Evolutionary conservation across 35 echinoderm and acorn worm species (phyloP), one percentile per base, ranked within the genome.

Genomic region (Ophiothrix spiculata): DNA sequence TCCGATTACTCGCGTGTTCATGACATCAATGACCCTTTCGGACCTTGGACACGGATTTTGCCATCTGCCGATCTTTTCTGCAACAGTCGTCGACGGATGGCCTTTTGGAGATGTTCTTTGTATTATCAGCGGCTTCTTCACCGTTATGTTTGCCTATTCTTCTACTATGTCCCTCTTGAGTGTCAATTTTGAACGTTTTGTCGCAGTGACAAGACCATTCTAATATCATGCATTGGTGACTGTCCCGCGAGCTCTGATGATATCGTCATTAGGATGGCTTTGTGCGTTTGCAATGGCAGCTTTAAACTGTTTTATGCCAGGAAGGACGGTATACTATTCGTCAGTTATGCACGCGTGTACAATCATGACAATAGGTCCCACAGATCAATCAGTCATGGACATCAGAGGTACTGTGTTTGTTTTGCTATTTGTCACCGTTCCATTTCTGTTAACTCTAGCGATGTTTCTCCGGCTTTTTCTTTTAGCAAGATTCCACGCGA

Each of bases 21-120:
- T 84, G 81, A 34, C 40, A 25, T 42, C 37, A 12, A n/a, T 84
- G 54, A 60, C 81, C 14, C 11, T 84, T 16, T 84, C 81, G 29
- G 81, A 84, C 36, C 54, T 84, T 21, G 13, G 35, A 11, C 33
- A 45, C 3, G 81, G 81, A 13, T 6, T 84, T 23, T 36, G 63
- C n/a, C 21, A 36, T 1, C 0, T 33, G 15, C 81, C 81, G 21
- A 84, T 84, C 28, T 36, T 84, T 16, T 45, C 25, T 14, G 33
- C 81, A 31, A 84, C 40, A 16, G 40, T 60, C 15, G 35, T 64
- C 28, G 56, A 84, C 25, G 14, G 81, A 12, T 84, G 81, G 81
- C 81, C 81, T 11, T 84, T 64, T 34, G 81, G 81, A 3, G 28
- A 84, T 4, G 2, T 29, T 28, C 13, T 84, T 1, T 84, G 81